phyloP scores from a whole-genome alignment of 2,888 invertebrate genomes.

The Erpobdella octoculata region DNA sequence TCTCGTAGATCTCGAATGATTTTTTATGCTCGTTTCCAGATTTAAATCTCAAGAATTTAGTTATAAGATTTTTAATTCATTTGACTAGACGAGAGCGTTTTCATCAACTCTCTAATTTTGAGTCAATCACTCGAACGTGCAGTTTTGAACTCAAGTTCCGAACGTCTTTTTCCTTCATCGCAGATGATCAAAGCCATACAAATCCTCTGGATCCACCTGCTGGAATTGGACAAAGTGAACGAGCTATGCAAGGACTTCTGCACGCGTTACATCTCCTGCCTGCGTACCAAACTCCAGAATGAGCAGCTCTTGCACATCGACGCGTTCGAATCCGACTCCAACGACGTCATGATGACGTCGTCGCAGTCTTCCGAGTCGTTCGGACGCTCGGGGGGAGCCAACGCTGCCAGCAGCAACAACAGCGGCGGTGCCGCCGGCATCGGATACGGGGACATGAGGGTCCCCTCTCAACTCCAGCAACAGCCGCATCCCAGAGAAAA shows the following conservation, averaged over 20 bases:
- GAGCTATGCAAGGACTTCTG: slow-evolving; percentile 90
- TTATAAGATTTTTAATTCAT: too few species aligned
- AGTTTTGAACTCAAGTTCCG: not conserved
- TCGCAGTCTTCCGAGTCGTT: slow-evolving; percentile 14
- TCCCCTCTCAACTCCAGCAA: slow-evolving; percentile 12
- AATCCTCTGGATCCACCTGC: slow-evolving; percentile 79
- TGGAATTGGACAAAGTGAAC: slow-evolving; percentile 87
- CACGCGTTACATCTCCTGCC: slow-evolving; percentile 77
- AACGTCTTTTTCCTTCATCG: not conserved
- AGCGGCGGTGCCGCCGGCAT: slow-evolving; percentile 3
- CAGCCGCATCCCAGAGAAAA: not conserved
- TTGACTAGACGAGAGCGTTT: not conserved
- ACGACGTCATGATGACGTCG: slow-evolving; percentile 23
- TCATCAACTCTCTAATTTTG: not conserved
- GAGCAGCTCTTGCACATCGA: slow-evolving; percentile 33
- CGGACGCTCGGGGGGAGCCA: slow-evolving; percentile 14
- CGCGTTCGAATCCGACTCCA: slow-evolving; percentile 32
- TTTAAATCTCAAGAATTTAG: too few species aligned
- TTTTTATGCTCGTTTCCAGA: too few species aligned
- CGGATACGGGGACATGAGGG: slow-evolving; percentile 15
- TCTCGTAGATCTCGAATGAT: too few species aligned
- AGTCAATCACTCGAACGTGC: not conserved
- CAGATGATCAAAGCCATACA: slow-evolving; percentile 81
- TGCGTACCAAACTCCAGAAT: slow-evolving; percentile 53
- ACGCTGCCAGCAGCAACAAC: slow-evolving; percentile 6